Evolutionary conservation across 2,113 vertebrate genomes (phyloP), one percentile per base, ranked within the genome.

Genomic region (human): DNA sequence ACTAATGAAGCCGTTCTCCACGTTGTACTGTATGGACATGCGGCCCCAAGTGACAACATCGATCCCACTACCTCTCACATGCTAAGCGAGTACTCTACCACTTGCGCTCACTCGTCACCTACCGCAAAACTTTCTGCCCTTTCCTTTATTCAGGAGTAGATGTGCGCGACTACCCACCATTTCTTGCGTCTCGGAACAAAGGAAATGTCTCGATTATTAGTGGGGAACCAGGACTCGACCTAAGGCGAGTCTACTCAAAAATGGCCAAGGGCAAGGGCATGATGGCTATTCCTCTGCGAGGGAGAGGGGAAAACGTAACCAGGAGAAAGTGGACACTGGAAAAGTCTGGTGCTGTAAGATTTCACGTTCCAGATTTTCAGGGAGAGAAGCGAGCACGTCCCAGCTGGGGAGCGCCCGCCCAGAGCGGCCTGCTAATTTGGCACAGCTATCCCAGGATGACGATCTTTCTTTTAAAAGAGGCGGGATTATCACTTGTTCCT

Each of bases 41-140:
- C 8, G 8, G 45, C 45, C 45, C 45, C 45, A 45, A 45, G 45
- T 9, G 45, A 45, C 45, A 45, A 9, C 45, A 20, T 86, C 23
- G 87, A 95, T 86, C 91, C 79, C 73, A 50, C 88, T n/a, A 9
- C 88, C 73, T 95, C 88, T 95, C 90, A 6, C 61, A 64, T 94
- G 89, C 92, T 92, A 96, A 96, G 82, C 59, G 23, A 96, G 94
- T 38, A 68, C 93, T 94, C 89, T 95, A 80, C 96, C 93, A 84
- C 27, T 5, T 90, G 89, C 94, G 72, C 93, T 95, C 96, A 96
- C 76, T 35, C 92, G 82, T 80, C 76, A 18, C 2, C 1, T 5
- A 3, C 17, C 5, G 5, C 20, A 1, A 2, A 0, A 2, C 5
- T 8, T 6, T 25, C 0, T 3, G 14, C 2, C 5, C 12, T 25